Evolutionary conservation across 2,888 invertebrate species (phyloP).

Genomic region (Apamea anceps): DNA sequence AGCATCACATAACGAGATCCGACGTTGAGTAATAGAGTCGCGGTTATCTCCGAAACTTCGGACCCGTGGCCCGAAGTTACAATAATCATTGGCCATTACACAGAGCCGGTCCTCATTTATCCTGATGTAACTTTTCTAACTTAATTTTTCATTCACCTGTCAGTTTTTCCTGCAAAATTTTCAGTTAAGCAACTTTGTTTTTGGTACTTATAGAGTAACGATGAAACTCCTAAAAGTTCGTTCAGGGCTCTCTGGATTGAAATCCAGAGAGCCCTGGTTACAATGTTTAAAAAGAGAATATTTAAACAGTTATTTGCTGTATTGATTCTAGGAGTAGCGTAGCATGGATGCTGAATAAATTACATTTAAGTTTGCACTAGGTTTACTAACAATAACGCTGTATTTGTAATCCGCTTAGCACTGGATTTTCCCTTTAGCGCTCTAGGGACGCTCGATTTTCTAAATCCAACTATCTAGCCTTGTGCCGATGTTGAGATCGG

Average conservation of each 20-base stretch:
- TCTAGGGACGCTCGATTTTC: not conserved
- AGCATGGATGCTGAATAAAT: not conserved
- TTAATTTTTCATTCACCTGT: slow-evolving; percentile 68
- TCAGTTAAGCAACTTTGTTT: not conserved
- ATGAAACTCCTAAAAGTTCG: not conserved
- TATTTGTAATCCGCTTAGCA: not conserved
- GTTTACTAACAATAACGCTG: not conserved
- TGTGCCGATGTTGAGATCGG: no score
- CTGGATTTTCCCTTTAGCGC: not conserved
- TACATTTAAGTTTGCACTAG: not conserved
- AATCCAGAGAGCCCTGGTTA: not conserved
- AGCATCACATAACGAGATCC: slow-evolving; percentile 55
- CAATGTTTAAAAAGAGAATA: not conserved
- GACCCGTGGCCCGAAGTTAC: slow-evolving; percentile 46
- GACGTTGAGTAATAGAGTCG: slow-evolving; percentile 64
- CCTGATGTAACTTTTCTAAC: slow-evolving; percentile 67
- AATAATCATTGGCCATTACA: slow-evolving; percentile 66
- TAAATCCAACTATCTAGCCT: slow-evolving; percentile 2
- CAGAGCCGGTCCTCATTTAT: slow-evolving; percentile 55
- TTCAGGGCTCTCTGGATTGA: no score
- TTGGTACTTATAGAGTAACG: not conserved
- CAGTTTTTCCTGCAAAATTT: slow-evolving; percentile 44
- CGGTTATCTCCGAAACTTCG: slow-evolving; percentile 63
- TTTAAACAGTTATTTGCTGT: not conserved
- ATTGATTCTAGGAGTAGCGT: not conserved